Percentiles rank a stretch among this genome's conserved stretches.
These are phyloP conservation scores for Hylaea fasciaria DNA, from an alignment of 2,888 invertebrate species.

Conservation along the genomic window DNA sequence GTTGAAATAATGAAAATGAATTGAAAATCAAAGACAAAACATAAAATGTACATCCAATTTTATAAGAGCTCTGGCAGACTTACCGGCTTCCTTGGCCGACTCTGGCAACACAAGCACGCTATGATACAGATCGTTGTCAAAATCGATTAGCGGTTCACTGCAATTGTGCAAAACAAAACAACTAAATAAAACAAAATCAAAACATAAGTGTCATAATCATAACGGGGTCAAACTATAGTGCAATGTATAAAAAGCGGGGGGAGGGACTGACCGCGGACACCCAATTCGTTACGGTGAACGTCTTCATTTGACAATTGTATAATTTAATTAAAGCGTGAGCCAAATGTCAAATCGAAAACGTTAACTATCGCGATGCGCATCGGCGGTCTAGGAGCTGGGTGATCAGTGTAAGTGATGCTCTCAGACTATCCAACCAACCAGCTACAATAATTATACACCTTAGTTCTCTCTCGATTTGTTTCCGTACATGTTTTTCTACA, in stretches of 20 bases:
- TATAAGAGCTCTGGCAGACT: constrained; percentile 42
- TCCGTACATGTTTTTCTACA: no score
- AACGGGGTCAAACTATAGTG: constrained; percentile 16
- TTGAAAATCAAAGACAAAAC: constrained; percentile 1
- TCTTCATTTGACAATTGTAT: no score
- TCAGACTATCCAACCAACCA: no score
- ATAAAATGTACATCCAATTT: neutral
- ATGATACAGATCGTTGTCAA: constrained; percentile 79
- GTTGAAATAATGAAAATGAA: neutral
- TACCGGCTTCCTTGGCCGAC: constrained; percentile 74
- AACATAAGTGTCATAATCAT: constrained; percentile 9
- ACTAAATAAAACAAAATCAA: constrained; percentile 34
- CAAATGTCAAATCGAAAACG: no score
- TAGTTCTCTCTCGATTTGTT: no score
- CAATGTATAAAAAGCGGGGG: constrained; percentile 3
- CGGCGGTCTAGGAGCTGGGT: no score
- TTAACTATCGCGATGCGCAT: no score
- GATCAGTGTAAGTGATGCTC: no score
- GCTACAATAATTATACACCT: no score
- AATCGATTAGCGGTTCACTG: constrained; percentile 80
- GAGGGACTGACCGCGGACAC: no score
- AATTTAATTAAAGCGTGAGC: no score
- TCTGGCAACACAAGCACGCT: constrained; percentile 76
- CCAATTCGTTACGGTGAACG: no score
- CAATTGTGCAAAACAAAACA: constrained; percentile 50